These are phyloP conservation scores for Sycophila sp. DNA, from an alignment of 1,140 invertebrate genomes.

Conservation along the genomic window DNA sequence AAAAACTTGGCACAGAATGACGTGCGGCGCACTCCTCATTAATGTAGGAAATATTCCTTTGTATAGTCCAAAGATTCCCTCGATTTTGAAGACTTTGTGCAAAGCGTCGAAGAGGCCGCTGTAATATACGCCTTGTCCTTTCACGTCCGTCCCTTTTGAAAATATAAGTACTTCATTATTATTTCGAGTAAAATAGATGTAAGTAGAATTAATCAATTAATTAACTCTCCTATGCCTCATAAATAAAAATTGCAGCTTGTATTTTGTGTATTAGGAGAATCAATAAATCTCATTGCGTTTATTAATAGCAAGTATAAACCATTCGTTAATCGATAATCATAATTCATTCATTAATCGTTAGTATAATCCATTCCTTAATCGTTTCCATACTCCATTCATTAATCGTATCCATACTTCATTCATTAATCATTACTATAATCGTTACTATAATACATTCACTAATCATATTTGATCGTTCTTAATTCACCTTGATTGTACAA, in stretches of 20 bases:
- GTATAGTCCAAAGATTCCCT: constrained; percentile 83
- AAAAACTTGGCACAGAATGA: constrained; percentile 83
- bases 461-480: constrained; percentile 39
- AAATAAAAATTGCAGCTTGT: too few relatives aligned
- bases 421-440: too few relatives aligned
- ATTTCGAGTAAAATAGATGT: background rate
- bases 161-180: background rate
- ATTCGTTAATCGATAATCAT: too few relatives aligned
- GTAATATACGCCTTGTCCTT: constrained; percentile 76
- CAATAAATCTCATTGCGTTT: too few relatives aligned
- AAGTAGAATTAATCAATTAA: background rate
- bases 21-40: constrained; percentile 84
- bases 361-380: too few relatives aligned
- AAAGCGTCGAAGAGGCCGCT: constrained; percentile 79
- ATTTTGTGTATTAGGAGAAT: too few relatives aligned
- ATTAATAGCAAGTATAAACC: too few relatives aligned
- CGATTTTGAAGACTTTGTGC: constrained; percentile 76
- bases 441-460: background rate
- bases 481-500: constrained; percentile 95
- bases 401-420: too few relatives aligned
- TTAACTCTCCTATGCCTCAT: too few relatives aligned
- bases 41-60: constrained; percentile 85
- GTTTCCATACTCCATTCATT: too few relatives aligned
- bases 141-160: constrained; percentile 71
- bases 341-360: too few relatives aligned